A percentile compares a stretch with the other conserved stretches of the same genome.
Conservation (phyloP, 2,888 invertebrate species). For the Melieria omissa region DNA sequence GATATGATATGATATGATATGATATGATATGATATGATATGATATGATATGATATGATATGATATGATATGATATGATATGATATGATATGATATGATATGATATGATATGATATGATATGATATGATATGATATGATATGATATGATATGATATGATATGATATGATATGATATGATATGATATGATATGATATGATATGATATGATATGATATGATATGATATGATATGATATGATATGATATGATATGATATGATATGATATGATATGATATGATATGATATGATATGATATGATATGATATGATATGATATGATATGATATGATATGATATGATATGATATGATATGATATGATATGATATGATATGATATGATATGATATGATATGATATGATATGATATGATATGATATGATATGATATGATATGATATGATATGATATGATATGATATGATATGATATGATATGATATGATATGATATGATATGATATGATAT, state of each 20-base stretch:
- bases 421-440: too few species aligned
- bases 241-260: too few species aligned
- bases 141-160: constrained; percentile 19
- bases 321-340: not conserved
- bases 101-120: not conserved
- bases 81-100: not conserved
- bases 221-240: not conserved
- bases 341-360: too few species aligned
- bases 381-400: too few species aligned
- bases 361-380: too few species aligned
- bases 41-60: constrained; percentile 6
- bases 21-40: not conserved
- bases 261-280: too few species aligned
- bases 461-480: too few species aligned
- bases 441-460: too few species aligned
- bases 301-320: not conserved
- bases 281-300: constrained; percentile 1
- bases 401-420: too few species aligned
- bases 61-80: constrained; percentile 8
- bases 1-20: constrained; percentile 14
- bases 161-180: not conserved
- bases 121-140: constrained; percentile 13
- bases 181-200: constrained; percentile 3
- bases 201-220: constrained; percentile 15
- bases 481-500: too few species aligned